Evolutionary conservation across 2,113 vertebrate species (phyloP).

Genomic region (Rhea pennata): DNA sequence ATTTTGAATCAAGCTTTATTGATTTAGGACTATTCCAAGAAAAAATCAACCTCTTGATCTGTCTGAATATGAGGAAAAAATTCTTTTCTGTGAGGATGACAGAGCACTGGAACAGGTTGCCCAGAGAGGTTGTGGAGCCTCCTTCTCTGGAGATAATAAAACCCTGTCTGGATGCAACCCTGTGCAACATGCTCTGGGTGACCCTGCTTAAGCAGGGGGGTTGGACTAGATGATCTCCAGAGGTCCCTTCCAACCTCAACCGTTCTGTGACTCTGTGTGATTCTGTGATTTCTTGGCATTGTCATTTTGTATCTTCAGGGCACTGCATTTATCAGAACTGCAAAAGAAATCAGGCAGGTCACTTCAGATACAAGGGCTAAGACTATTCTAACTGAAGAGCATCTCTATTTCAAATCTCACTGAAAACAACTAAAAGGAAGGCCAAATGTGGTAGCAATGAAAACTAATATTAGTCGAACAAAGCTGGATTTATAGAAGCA

Average conservation of each 20-base stretch:
- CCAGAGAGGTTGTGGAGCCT: no score
- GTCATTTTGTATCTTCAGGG: conserved; percentile 43
- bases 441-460: background rate
- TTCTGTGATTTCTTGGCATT: conserved; percentile 34
- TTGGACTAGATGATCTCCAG: no score
- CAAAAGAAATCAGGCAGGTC: conserved; percentile 10
- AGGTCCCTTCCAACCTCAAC: no score
- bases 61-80: no score
- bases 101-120: no score
- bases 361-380: conserved; percentile 17
- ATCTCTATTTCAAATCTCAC: conserved; percentile 34
- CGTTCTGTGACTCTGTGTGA: no score
- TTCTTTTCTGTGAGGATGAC: no score
- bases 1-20: conserved; percentile 60
- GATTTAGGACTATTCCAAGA: conserved; percentile 55
- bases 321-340: conserved; percentile 48
- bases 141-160: no score
- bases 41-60: conserved; percentile 49
- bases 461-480: conserved; percentile 15
- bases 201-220: no score
- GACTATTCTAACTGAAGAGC: conserved; percentile 1
- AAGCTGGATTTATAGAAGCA: background rate
- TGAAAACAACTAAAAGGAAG: conserved; percentile 35
- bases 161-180: no score
- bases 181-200: no score